Percentiles rank a stretch among this genome's conserved stretches.
Conservation (phyloP, 1,140 invertebrate genomes). For the Tribolium castaneum region DNA sequence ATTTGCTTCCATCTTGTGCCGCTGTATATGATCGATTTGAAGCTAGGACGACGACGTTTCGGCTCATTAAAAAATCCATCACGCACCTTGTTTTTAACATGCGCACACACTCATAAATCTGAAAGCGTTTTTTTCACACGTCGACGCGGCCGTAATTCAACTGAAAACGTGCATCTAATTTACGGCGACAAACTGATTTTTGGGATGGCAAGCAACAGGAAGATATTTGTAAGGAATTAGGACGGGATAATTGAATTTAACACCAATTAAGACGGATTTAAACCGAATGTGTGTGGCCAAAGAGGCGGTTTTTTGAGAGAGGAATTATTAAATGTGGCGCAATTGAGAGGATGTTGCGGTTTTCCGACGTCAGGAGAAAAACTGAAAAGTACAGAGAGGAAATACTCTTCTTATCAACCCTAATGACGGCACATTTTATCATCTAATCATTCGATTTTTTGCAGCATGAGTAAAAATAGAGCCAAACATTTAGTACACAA, state of each 20-base stretch:
- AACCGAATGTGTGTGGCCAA: neutral
- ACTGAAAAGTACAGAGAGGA: neutral
- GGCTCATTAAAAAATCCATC: slow-evolving; percentile 38
- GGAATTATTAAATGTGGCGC: no score
- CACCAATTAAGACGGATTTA: neutral
- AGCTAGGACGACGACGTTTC: slow-evolving; percentile 6
- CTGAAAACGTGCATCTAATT: slow-evolving; percentile 39
- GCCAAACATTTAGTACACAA: no score
- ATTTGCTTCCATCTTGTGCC: neutral
- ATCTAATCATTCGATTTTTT: no score
- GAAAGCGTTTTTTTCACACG: slow-evolving; percentile 28
- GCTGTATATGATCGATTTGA: neutral
- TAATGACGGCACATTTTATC: no score
- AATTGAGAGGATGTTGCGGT: no score
- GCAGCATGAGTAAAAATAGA: no score
- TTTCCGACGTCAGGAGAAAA: neutral
- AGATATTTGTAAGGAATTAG: slow-evolving; percentile 18
- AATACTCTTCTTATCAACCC: neutral
- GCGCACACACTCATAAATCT: neutral
- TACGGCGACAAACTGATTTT: neutral
- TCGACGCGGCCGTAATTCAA: neutral
- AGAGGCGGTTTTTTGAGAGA: neutral
- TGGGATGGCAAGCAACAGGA: neutral
- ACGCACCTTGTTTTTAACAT: slow-evolving; percentile 11
- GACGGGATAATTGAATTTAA: slow-evolving; percentile 26